phyloP scores from a whole-genome alignment of 2,113 vertebrate genomes.

The Delphinapterus leucas region DNA sequence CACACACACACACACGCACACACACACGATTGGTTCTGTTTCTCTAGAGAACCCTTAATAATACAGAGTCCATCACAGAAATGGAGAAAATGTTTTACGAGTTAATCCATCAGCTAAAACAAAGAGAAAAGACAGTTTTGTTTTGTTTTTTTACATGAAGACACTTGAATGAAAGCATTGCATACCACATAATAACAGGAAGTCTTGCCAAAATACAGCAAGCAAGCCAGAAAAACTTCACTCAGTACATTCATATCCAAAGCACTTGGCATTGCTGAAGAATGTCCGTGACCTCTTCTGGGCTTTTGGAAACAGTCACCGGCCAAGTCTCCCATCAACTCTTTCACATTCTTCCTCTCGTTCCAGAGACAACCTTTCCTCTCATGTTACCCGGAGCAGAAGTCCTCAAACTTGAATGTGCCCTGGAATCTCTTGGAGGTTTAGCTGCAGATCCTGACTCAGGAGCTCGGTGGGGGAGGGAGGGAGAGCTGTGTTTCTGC shows the following conservation, averaged over 20 bases:
- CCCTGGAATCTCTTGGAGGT: background rate
- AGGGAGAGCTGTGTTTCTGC: background rate
- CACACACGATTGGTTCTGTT: background rate
- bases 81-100: background rate
- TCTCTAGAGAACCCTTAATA: background rate
- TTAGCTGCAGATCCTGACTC: background rate
- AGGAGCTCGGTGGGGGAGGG: no score
- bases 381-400: background rate
- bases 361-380: background rate
- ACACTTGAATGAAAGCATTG: background rate
- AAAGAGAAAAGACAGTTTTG: background rate
- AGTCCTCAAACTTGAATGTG: background rate
- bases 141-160: background rate
- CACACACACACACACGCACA: background rate
- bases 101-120: background rate
- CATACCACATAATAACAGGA: background rate
- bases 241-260: background rate
- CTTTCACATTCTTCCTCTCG: background rate
- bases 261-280: background rate
- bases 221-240: background rate
- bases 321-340: background rate
- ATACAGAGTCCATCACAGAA: background rate
- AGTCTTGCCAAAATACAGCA: background rate
- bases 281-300: background rate
- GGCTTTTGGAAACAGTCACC: background rate